Conservation (phyloP, 2,113 vertebrate genomes). For the Brevimyrus niger region DNA sequence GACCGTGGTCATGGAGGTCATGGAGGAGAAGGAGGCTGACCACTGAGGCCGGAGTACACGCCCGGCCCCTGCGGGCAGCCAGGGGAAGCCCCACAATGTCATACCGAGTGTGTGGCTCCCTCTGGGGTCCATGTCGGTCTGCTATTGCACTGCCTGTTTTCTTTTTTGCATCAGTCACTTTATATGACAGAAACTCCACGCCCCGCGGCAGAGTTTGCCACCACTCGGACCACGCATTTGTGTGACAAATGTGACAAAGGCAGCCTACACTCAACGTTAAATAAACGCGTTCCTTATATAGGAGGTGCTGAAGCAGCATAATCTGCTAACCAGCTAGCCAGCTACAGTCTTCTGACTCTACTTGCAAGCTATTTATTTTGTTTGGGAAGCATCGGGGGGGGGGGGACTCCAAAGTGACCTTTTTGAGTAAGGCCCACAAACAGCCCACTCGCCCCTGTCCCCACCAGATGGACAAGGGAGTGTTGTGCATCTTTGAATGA, state of each 20-base stretch:
- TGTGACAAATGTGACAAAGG: not conserved
- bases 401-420: not conserved
- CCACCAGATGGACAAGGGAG: not conserved
- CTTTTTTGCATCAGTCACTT: not conserved
- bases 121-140: not conserved
- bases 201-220: not conserved
- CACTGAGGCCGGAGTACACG: constrained; percentile 40
- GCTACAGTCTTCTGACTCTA: not conserved
- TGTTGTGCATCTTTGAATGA: not conserved
- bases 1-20: constrained; percentile 83
- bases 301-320: not conserved
- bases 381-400: not conserved
- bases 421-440: not conserved
- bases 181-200: not conserved
- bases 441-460: not conserved
- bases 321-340: not conserved
- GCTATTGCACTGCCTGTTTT: not conserved
- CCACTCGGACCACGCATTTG: not conserved
- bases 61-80: not conserved
- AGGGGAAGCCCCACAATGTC: not conserved
- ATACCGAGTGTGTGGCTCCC: not conserved
- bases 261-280: not conserved
- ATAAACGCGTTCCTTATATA: not conserved
- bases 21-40: constrained; percentile 76
- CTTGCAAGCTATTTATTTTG: not conserved